Percentiles rank a stretch among this genome's conserved stretches.
These are phyloP conservation scores for Oscheius sp. DNA, from an alignment of 2,888 invertebrate species.

Conservation along the genomic window DNA sequence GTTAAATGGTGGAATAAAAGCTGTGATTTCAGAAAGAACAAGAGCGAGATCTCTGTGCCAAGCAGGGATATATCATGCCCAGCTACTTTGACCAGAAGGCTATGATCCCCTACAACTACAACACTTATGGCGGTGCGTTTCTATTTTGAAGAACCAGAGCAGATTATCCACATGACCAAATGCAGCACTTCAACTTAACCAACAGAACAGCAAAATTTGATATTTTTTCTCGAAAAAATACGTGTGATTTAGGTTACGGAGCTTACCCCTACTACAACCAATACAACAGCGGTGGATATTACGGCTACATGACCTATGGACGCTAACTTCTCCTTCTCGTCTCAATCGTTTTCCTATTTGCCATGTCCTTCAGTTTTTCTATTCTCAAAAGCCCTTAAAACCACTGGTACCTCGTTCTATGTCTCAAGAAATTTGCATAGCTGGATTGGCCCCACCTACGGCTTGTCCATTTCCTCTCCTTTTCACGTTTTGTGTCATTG, in stretches of 20 bases:
- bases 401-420: conserved; percentile 27
- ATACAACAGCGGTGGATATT: conserved; percentile 54
- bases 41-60: conserved; percentile 63
- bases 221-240: neutral
- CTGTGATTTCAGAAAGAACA: conserved; percentile 61
- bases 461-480: conserved; percentile 20
- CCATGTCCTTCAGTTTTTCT: neutral
- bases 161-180: too few species aligned
- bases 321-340: conserved; percentile 36
- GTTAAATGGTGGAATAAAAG: neutral
- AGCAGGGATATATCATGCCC: conserved; percentile 67
- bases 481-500: conserved; percentile 28
- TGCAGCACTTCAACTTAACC: too few species aligned
- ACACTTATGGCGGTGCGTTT: conserved; percentile 46
- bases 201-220: too few species aligned
- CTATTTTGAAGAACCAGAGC: too few species aligned
- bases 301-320: conserved; percentile 67
- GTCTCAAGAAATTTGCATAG: conserved; percentile 30
- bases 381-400: neutral
- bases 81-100: conserved; percentile 61
- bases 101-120: conserved; percentile 61
- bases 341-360: neutral
- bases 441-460: conserved; percentile 8
- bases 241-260: conserved; percentile 44
- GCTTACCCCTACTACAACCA: conserved; percentile 56